Evolutionary conservation across 2,113 vertebrate genomes (phyloP).

Genomic region (Terrapene triunguis): DNA sequence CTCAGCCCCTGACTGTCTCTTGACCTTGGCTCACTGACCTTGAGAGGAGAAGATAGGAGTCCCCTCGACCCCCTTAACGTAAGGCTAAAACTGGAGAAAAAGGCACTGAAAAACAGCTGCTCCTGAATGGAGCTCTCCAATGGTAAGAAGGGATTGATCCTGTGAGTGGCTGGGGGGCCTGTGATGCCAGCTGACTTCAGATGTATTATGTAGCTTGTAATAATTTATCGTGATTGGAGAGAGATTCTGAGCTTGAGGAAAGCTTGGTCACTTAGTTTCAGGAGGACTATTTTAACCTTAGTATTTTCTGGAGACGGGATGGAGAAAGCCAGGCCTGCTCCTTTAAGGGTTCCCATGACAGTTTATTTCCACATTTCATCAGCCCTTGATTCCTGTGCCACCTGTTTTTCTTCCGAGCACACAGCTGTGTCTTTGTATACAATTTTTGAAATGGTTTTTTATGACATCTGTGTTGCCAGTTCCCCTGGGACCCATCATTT

Average conservation of each 20-base stretch:
- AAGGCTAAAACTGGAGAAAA: constrained; percentile 35
- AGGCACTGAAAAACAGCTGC: constrained; percentile 39
- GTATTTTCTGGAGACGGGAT: not conserved
- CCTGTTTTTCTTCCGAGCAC: constrained; percentile 48
- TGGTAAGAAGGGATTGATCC: constrained; percentile 16
- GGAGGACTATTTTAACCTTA: constrained; percentile 46
- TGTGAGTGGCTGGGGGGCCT: constrained; percentile 45
- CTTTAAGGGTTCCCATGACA: not conserved
- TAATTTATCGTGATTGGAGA: not conserved
- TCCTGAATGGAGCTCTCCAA: constrained; percentile 11
- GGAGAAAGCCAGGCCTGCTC: not conserved
- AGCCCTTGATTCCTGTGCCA: constrained; percentile 22
- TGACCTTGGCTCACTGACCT: constrained; percentile 25
- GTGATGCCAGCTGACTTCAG: constrained; percentile 3
- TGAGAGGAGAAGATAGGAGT: not conserved
- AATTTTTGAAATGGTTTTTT: constrained; percentile 65
- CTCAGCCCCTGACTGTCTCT: not conserved
- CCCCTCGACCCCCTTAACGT: not conserved
- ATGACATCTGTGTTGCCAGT: constrained; percentile 71
- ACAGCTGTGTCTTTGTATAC: constrained; percentile 46
- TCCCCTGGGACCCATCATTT: constrained; percentile 58
- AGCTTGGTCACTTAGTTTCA: constrained; percentile 20
- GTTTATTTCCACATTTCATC: constrained; percentile 25
- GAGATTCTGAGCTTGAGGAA: constrained; percentile 7
- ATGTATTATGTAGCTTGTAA: constrained; percentile 56